Conservation (phyloP, 2,113 vertebrate species). For the Perccottus glenii region DNA sequence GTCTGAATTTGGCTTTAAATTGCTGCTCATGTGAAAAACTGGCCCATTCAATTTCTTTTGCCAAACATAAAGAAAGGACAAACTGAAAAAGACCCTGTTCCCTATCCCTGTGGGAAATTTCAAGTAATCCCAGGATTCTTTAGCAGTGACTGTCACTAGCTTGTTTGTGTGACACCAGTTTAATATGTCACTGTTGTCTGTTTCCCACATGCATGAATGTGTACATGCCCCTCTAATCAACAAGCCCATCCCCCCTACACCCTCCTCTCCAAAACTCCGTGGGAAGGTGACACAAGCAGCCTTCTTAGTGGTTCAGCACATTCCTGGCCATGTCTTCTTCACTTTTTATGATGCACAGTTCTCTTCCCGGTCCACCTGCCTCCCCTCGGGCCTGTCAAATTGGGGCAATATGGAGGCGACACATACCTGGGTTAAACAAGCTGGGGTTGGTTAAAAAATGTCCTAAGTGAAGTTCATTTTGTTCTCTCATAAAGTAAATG, state of each 20-base stretch:
- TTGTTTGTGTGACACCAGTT: slow-evolving; percentile 54
- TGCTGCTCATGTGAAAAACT: slow-evolving; percentile 35
- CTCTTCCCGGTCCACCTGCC: not conserved
- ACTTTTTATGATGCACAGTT: slow-evolving; percentile 37
- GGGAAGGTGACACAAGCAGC: slow-evolving; percentile 57
- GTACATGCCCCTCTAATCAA: slow-evolving; percentile 42
- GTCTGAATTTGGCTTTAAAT: not conserved
- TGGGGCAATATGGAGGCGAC: not conserved
- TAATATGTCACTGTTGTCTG: slow-evolving; percentile 60
- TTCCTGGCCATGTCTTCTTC: slow-evolving; percentile 43
- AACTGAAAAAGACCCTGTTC: slow-evolving; percentile 7
- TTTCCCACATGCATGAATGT: slow-evolving; percentile 72
- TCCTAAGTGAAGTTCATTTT: too few species aligned
- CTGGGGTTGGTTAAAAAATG: too few species aligned
- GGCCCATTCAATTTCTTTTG: slow-evolving; percentile 28
- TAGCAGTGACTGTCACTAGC: slow-evolving; percentile 44
- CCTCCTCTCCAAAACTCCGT: slow-evolving; percentile 25
- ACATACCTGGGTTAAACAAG: too few species aligned
- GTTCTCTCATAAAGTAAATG: too few species aligned
- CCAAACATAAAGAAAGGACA: slow-evolving; percentile 37
- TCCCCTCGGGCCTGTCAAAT: not conserved
- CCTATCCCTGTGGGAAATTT: slow-evolving; percentile 50
- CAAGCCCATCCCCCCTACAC: not conserved
- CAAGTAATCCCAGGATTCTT: slow-evolving; percentile 51
- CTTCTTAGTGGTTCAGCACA: slow-evolving; percentile 67